Evolutionary conservation across 2,113 vertebrate species (phyloP).

Genomic region (Lepus europaeus): DNA sequence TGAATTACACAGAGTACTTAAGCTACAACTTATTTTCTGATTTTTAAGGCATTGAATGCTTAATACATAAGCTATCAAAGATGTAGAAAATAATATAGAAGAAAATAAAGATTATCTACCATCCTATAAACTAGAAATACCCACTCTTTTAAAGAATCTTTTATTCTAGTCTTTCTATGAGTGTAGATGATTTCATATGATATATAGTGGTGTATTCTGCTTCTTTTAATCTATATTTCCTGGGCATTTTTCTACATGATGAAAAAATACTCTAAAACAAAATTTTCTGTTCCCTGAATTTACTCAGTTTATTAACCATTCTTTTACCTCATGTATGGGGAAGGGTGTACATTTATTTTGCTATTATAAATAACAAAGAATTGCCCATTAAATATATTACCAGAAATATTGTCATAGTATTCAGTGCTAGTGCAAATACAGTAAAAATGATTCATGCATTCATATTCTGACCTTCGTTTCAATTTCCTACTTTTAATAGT

Average conservation of each 20-base stretch:
- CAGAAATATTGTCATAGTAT: background rate
- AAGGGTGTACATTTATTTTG: background rate
- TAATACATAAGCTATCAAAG: background rate
- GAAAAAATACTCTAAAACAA: slow-evolving; percentile 52
- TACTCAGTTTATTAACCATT: slow-evolving; percentile 34
- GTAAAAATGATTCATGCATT: background rate
- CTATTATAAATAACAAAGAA: slow-evolving; percentile 25
- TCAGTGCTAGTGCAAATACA: slow-evolving; percentile 40
- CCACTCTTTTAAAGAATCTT: background rate
- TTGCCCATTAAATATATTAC: slow-evolving; percentile 5
- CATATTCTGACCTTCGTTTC: slow-evolving; percentile 45
- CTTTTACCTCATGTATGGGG: slow-evolving; percentile 46
- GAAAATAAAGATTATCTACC: slow-evolving; percentile 1
- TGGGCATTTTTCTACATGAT: background rate
- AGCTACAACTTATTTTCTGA: background rate
- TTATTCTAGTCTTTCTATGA: background rate
- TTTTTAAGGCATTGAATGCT: slow-evolving; percentile 1
- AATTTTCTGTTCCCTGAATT: slow-evolving; percentile 25
- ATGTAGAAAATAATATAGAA: slow-evolving; percentile 5
- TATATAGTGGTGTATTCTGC: background rate
- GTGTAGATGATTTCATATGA: background rate
- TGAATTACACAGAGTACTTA: background rate
- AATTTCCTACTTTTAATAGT: slow-evolving; percentile 51
- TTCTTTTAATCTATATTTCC: background rate
- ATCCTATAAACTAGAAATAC: slow-evolving; percentile 7